A percentile compares a stretch with the other conserved stretches of the same genome.
phyloP scores from a whole-genome alignment of 2,888 invertebrate genomes.

The Epistrophella euchroma region DNA sequence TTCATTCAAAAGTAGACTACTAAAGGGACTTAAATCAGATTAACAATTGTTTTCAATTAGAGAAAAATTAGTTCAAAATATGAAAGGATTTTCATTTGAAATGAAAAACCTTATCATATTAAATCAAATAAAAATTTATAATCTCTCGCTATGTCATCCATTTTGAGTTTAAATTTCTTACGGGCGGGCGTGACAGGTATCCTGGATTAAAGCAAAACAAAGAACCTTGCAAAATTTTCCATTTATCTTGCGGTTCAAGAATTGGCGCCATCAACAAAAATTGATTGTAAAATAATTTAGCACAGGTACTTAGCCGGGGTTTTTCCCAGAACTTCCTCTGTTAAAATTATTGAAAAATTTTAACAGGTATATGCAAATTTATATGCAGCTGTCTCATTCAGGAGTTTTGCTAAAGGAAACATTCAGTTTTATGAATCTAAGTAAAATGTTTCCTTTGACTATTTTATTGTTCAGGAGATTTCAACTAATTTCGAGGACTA shows the following conservation, averaged over 20 bases:
- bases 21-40: slow-evolving; percentile 48
- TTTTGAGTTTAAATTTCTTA: neutral
- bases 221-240: slow-evolving; percentile 17
- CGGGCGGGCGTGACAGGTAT: slow-evolving; percentile 46
- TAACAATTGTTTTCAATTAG: slow-evolving; percentile 68
- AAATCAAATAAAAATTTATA: neutral
- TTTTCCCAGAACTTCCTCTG: neutral
- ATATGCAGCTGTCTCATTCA: slow-evolving; percentile 21
- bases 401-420: neutral
- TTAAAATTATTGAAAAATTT: neutral
- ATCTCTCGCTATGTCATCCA: neutral
- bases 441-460: neutral
- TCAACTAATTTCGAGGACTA: neutral
- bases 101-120: neutral
- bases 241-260: slow-evolving; percentile 30
- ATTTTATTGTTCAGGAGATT: neutral
- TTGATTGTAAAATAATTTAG: slow-evolving; percentile 1
- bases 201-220: slow-evolving; percentile 34
- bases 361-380: slow-evolving; percentile 24
- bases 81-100: slow-evolving; percentile 39
- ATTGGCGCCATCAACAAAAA: slow-evolving; percentile 52
- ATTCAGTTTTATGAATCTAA: neutral
- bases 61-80: slow-evolving; percentile 65
- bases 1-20: slow-evolving; percentile 43
- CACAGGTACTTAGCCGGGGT: slow-evolving; percentile 11